Base-by-base conservation (phyloP, 2,888 invertebrate species). In the Hipparchia sbordonii region DNA sequence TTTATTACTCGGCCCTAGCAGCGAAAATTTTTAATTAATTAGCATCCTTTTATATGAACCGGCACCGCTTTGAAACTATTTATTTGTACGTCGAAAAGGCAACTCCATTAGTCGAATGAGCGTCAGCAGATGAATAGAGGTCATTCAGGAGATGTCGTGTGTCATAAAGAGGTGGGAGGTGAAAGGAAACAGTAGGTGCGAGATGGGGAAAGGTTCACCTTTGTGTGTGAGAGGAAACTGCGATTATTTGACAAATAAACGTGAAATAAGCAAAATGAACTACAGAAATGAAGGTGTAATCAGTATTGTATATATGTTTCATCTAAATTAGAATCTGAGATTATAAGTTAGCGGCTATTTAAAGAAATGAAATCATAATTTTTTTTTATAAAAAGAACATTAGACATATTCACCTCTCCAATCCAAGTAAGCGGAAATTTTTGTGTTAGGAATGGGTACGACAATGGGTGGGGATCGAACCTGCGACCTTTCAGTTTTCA, bases 91-190 rank as follows among this genome's bases (percentile, higher is more conserved):
- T 87, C 86, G 82, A 90, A 90, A 90, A 90, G 89, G 89, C 89
- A 87, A 88, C 87, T 89, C 93, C 92, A 92, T 93, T 92, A 92
- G 90, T 79, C 84, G 86, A 91, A 91, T 91, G 92, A 91, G 84
- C 85, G 84, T 81, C 83, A 83, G 81, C 82, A 82, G 82, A 85
- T 89, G 91, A 91, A 91, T 88, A 84, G 85, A 85, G 89, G 88
- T 88, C 88, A 90, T 91, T 91, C 88, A 87, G 78, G 78, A 85
- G 85, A 87, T 84, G 87, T 86, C 85, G 86, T 82, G 85, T 86
- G 87, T 86, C 87, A 85, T 86, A 82, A 80, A 85, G 82, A 80
- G 82, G 80, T 77, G 79, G 80, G 79, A 78, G 79, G 80, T 79
- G 79, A 80, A 80, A 82, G 80, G 80, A 77, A 81, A 81, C 78